Evolutionary conservation across 2,113 vertebrate genomes (phyloP), one percentile per base, ranked within the genome.

Genomic region (Nycticebus coucang): DNA sequence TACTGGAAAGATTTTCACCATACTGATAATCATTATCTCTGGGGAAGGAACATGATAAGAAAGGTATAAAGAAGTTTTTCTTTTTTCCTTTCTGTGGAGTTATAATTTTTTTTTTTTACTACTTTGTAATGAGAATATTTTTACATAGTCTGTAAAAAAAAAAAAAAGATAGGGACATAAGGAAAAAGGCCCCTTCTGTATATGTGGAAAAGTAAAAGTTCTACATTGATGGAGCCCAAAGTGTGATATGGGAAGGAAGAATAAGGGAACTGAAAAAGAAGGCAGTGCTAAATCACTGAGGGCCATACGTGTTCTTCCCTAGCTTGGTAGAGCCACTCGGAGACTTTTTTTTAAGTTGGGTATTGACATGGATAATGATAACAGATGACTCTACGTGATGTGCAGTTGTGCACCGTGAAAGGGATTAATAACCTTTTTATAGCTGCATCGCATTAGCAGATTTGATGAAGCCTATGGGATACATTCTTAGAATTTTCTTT

Each of bases 401-500:
- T 28, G 14, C 28, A 62, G 24, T 85, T 93, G 22, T 50, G 68
- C n/a, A 62, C 6, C 83, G 0, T 86, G 69, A 78, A 81, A 85
- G 45, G n/a, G 78, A 74, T 75, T 64, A 62, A 28, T 82, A 91
- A 86, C 53, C 7, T 79, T 92, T 95, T 87, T 92, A 17, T 78
- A 12, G 82, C 55, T 68, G 55, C 28, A 78, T 94, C 35, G 10
- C 45, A 74, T 96, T 68, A 18, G 50, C 50, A 93, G 15, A 21
- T 95, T 91, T 95, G 22, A 69, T 79, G 13, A 93, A 45, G 26
- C 74, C 6, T 86, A 2, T 94, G n/a, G 18, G 30, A n/a, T 86
- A 50, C 30, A 91, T 95, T 59, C 75, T 94, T 59, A 91, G 75
- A 84, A 69, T 82, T 85, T 0, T 93, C 22, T 96, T 92, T 92